Base-by-base conservation (phyloP, 2,797 vertebrate genomes). In the Erethizon dorsatum region DNA sequence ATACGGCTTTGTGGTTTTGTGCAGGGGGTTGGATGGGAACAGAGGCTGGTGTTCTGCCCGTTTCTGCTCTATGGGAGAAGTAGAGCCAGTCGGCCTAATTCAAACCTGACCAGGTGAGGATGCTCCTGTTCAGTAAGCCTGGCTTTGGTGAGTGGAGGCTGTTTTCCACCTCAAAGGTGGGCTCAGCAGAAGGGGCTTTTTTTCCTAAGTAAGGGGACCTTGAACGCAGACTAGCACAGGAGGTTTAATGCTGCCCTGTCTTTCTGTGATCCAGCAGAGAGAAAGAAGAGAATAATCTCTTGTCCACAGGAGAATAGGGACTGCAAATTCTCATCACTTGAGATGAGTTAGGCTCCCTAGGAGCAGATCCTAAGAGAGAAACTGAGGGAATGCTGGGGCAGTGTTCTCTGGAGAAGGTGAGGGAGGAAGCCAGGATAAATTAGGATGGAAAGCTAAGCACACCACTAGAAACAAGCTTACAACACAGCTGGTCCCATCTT, bases 61-160 rank as follows among this genome's bases (percentile, higher is more conserved):
- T 50, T 84, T 24, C 52, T 69, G 41, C 6, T 90, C n/a, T 5
- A 0, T 0, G 18, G 31, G 54, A 77, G 45, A 86, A 61, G 56
- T 0, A 22, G 41, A 90, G 61, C 88, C 22, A 18, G 45, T 4
- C 20, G 31, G 54, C 24, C 88, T 50, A 56, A 41, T 28, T 47
- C 83, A 28, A n/a, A 26, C 59, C 26, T 54, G 85, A 41, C 93
- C 85, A 92, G 93, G 14, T 28, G 90, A 83, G 95, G 93, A 79
- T 31, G 3, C 65, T 33, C 83, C 24, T 22, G 15, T 17, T 28
- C 65, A 18, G 10, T 28, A 33, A 33, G 28, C 22, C 56, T 33
- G 22, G 33, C 24, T 15, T 12, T 28, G 14, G 56, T n/a, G 90
- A 63, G 37, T 18, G 3, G 8, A 37, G 31, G 6, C 65, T 90